These are phyloP conservation scores for Probosciger aterrimus DNA, from an alignment of 2,113 vertebrate genomes.

Conservation along the genomic window DNA sequence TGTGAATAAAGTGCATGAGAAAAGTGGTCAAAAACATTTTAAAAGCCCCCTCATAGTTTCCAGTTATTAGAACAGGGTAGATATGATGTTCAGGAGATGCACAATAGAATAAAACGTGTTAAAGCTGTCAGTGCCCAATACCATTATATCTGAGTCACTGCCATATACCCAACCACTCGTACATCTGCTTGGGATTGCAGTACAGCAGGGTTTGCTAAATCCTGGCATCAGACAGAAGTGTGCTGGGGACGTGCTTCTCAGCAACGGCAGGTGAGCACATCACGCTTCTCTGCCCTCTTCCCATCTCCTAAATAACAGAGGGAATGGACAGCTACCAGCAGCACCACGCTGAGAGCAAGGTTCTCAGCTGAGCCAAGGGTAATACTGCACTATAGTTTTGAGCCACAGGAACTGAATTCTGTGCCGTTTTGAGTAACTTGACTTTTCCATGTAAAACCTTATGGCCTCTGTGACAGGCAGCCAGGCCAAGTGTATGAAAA, in stretches of 20 bases:
- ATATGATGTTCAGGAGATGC: background rate
- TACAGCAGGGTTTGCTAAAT: background rate
- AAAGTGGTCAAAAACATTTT: background rate
- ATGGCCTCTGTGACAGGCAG: background rate
- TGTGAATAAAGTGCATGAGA: background rate
- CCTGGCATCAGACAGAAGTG: background rate
- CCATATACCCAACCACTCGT: rapidly evolving
- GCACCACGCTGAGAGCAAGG: rapidly evolving
- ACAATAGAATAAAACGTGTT: background rate
- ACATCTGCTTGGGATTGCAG: rapidly evolving
- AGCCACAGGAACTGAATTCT: background rate
- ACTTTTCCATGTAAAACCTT: background rate
- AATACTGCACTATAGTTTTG: background rate
- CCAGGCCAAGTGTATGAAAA: background rate
- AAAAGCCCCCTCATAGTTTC: background rate
- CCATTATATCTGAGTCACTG: background rate
- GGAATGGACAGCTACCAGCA: background rate
- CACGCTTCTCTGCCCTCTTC: background rate
- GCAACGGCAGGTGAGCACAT: background rate
- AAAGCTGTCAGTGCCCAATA: background rate
- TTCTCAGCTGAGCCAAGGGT: rapidly evolving
- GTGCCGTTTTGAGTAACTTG: background rate
- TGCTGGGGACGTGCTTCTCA: background rate
- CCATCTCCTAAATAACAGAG: background rate
- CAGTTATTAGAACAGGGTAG: background rate